Conservation (phyloP, 2,888 invertebrate species). For the Eupithecia tripunctaria region DNA sequence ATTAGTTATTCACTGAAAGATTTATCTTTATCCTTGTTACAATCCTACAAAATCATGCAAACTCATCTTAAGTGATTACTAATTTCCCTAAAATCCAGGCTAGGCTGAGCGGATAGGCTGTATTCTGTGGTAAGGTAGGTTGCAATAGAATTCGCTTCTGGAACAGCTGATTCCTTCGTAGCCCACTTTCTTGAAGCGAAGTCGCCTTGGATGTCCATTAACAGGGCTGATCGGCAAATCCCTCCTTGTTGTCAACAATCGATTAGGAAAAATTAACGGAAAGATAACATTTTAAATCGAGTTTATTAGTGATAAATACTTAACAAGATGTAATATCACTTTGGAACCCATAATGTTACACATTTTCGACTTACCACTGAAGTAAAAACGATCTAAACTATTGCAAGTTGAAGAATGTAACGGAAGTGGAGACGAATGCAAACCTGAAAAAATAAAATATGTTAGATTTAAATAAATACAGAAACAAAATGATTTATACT, state of each 20-base stretch:
- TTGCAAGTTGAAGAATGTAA: conserved; percentile 55
- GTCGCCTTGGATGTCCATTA: conserved; percentile 65
- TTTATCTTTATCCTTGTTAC: background rate
- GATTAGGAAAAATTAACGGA: conserved; percentile 69
- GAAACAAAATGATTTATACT: conserved; percentile 81
- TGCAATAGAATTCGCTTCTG: conserved; percentile 47
- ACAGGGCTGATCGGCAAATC: conserved; percentile 55
- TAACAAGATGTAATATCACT: conserved; percentile 70
- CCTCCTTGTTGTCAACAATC: conserved; percentile 62
- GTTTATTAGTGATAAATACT: conserved; percentile 79
- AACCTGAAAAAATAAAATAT: conserved; percentile 78
- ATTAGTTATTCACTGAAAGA: background rate
- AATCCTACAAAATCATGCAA: conserved; percentile 3
- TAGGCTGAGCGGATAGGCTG: conserved; percentile 1
- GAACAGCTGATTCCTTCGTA: conserved; percentile 51
- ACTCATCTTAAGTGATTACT: background rate
- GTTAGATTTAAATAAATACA: conserved; percentile 59
- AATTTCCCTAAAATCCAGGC: background rate
- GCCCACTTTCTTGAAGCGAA: conserved; percentile 41
- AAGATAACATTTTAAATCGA: conserved; percentile 69
- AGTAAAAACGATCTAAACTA: conserved; percentile 66
- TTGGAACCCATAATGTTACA: conserved; percentile 75
- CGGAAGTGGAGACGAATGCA: conserved; percentile 49
- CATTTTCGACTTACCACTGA: conserved; percentile 82
- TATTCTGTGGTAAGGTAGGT: conserved; percentile 2